Evolutionary conservation across 2,797 vertebrate genomes (phyloP), one percentile per base, ranked within the genome.

Genomic region (Esox lucius): DNA sequence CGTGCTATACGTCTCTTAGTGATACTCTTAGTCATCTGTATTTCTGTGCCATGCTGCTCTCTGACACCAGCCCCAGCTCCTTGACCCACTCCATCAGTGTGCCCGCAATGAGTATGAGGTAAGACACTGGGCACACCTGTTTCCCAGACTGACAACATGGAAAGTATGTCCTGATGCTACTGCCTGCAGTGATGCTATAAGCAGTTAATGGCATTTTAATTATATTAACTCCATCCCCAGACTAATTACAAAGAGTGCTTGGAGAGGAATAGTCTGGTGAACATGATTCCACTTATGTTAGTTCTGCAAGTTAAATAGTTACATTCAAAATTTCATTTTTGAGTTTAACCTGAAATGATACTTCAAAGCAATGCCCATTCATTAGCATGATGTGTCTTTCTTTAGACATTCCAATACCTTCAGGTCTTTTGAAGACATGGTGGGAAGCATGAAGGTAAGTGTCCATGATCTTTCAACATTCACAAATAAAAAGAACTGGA

Each of bases 371-470:
- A 72, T 61, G 24, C 2, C 2, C n/a, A 12, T 71, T 82, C 1
- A 51, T 24, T 42, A 42, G 16, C 28, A 19, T 77, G 8, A 0
- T 46, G 35, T 70, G 5, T 71, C 12, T n/a, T 28, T 12, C 56
- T 68, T 15, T 83, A 99, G 98, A 93, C 97, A 95, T 86, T 99
- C 98, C 5, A 90, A 95, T 17, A 96, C 96, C 42, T 98, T 99
- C 92, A 98, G 96, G 90, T 96, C 95, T 0, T 94, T 99, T 74
- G 98, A 99, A 87, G 98, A 98, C 53, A 92, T 96, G 81, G 94
- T 96, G 42, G 96, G 94, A 74, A 97, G 85, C 79, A 86, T 97
- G 84, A 97, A 97, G 95, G 96, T 97, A 91, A 93, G 78, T 78
- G 33, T 11, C 16, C 15, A 3, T 65, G 28, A 9, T 28, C 28